A percentile compares a stretch with the other conserved stretches of the same genome.
Conservation (phyloP, 2,888 invertebrate species). For the Polydrusus tereticollis region DNA sequence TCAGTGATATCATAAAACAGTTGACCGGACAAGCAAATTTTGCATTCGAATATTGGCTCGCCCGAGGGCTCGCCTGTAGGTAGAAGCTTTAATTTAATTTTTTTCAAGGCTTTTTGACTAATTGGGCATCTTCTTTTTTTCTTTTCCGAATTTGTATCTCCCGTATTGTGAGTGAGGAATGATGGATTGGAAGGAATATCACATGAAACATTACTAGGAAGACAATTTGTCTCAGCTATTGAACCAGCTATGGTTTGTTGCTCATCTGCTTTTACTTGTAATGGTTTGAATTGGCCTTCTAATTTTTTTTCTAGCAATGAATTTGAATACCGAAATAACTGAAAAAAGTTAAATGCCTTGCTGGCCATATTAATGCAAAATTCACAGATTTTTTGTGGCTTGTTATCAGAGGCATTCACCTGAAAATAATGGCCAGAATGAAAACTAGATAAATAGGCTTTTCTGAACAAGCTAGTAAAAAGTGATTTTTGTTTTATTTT, state of each 20-base stretch:
- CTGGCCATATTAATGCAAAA: constrained; percentile 10
- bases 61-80: too few relatives aligned
- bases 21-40: not conserved
- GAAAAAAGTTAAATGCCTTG: constrained; percentile 16
- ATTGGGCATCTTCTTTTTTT: too few relatives aligned
- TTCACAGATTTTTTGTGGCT: constrained; percentile 20
- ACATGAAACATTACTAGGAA: not conserved
- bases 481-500: not conserved
- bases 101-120: too few relatives aligned
- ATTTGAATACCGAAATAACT: constrained; percentile 9
- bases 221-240: not conserved
- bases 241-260: not conserved
- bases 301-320: not conserved
- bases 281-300: not conserved
- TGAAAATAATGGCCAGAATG: not conserved
- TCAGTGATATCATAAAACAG: not conserved
- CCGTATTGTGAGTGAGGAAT: too few relatives aligned
- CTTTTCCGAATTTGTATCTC: too few relatives aligned
- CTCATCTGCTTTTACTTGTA: not conserved
- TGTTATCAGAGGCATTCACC: constrained; percentile 4
- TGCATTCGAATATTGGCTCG: constrained; percentile 2
- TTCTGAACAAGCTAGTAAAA: not conserved
- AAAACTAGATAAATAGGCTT: not conserved
- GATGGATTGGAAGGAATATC: too few relatives aligned
- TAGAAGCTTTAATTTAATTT: too few relatives aligned